Evolutionary conservation across 2,888 invertebrate species (phyloP), one percentile per base, ranked within the genome.

Genomic region (Pyralis farinalis): DNA sequence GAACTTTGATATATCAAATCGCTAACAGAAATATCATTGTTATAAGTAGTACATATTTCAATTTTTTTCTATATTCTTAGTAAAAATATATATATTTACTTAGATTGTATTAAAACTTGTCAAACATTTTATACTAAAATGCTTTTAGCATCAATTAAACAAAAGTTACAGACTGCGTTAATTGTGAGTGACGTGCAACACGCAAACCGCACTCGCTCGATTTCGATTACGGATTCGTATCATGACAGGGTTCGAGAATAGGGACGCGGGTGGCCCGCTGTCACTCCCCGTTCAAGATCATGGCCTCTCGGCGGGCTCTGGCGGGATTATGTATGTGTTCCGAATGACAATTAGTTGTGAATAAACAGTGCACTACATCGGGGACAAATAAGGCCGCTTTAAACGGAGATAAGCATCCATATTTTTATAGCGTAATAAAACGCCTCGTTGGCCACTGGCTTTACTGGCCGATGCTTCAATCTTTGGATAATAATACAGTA

Each of bases 301-400:
- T 58, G 78, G 73, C 71, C 77, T 72, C 68, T 69, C 66, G 58
- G 16, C 25, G 25, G n/a, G 25, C 31, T 37, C 33, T 16, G 27
- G 48, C 56, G 63, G 71, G 75, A 81, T 81, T 80, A 77, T 69
- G 72, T 73, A 73, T 77, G 80, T 74, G 76, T 63, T 52, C 56
- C 58, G 82, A 79, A 82, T 82, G 70, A 69, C 76, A 83, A 82
- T 77, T 71, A 78, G 71, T 58, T 65, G 57, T 43, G 58, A 65
- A 69, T 49, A 51, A 54, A 46, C 44, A 45, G 62, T 59, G 71
- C 67, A 73, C 53, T 61, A 47, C 47, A 45, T 44, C 45, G 33
- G 45, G 53, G 58, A 60, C 67, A 64, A 70, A 69, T 63, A 63
- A 56, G 56, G 57, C 63, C 67, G 58, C 53, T 64, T 68, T 65